phyloP scores from a whole-genome alignment of 2,888 invertebrate genomes.

The Epicampocera succincta region DNA sequence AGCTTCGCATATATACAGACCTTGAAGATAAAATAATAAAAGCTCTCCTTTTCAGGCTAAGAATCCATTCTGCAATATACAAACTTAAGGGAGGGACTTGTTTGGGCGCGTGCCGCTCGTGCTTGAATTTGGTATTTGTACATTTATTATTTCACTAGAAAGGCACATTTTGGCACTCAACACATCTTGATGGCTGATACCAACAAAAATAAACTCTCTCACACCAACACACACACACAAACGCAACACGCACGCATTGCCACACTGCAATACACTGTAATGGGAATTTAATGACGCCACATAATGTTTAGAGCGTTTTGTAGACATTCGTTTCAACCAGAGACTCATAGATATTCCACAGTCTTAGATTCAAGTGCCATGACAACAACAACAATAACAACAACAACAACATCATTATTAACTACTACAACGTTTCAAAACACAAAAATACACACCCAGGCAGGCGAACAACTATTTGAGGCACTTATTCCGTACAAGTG shows the following conservation, averaged over 20 bases:
- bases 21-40: too few relatives aligned
- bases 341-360: constrained; percentile 56
- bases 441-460: constrained; percentile 6
- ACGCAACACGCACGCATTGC: constrained; percentile 7
- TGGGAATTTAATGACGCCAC: constrained; percentile 70
- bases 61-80: too few relatives aligned
- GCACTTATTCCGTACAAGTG: constrained; percentile 39
- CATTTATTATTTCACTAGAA: constrained; percentile 2
- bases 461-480: constrained; percentile 15
- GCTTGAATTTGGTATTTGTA: neutral
- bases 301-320: constrained; percentile 68
- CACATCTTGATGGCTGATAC: constrained; percentile 53
- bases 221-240: neutral
- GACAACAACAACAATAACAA: constrained; percentile 24
- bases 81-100: too few relatives aligned
- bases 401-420: constrained; percentile 36
- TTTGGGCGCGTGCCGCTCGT: constrained; percentile 17
- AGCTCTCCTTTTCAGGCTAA: too few relatives aligned
- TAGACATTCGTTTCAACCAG: constrained; percentile 57
- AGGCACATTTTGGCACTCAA: constrained; percentile 67
- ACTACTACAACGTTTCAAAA: constrained; percentile 23
- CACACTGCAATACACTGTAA: constrained; percentile 56
- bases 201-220: constrained; percentile 3
- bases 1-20: too few relatives aligned
- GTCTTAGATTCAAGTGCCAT: constrained; percentile 59